Evolutionary conservation across 2,888 invertebrate genomes (phyloP).

Genomic region (Dryomyza anilis): DNA sequence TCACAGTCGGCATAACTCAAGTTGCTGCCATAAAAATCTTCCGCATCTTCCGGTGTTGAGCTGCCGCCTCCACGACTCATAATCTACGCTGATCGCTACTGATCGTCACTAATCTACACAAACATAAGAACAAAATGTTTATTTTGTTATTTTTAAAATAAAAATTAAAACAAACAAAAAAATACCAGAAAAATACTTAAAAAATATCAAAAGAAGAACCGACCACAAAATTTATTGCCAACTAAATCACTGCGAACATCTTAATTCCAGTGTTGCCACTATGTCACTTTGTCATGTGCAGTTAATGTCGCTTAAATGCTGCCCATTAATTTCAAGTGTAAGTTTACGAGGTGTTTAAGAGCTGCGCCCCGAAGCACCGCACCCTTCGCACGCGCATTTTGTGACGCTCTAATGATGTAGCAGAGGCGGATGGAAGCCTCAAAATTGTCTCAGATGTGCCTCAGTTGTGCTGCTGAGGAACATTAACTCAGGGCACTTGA

Average conservation of each 20-base stretch:
- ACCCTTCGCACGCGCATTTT: background rate
- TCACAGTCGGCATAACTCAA: too few relatives aligned
- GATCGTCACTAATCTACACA: too few relatives aligned
- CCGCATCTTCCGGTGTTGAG: too few relatives aligned
- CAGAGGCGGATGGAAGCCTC: background rate
- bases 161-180: too few relatives aligned
- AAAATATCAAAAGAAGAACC: too few relatives aligned
- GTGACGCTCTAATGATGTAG: background rate
- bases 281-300: conserved; percentile 56
- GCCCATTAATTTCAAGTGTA: conserved; percentile 60
- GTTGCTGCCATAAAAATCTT: too few relatives aligned
- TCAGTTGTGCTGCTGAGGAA: too few relatives aligned
- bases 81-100: too few relatives aligned
- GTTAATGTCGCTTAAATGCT: conserved; percentile 52
- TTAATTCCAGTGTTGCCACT: conserved; percentile 54
- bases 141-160: too few relatives aligned
- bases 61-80: too few relatives aligned
- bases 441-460: background rate
- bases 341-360: conserved; percentile 40
- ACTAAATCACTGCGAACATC: conserved; percentile 51
- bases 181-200: too few relatives aligned
- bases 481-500: conserved; percentile 43
- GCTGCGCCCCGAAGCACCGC: background rate
- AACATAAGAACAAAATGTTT: too few relatives aligned
- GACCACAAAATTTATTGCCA: conserved; percentile 60